These are phyloP conservation scores for Euura lappo DNA, from an alignment of 1,140 invertebrate genomes.

Conservation along the genomic window DNA sequence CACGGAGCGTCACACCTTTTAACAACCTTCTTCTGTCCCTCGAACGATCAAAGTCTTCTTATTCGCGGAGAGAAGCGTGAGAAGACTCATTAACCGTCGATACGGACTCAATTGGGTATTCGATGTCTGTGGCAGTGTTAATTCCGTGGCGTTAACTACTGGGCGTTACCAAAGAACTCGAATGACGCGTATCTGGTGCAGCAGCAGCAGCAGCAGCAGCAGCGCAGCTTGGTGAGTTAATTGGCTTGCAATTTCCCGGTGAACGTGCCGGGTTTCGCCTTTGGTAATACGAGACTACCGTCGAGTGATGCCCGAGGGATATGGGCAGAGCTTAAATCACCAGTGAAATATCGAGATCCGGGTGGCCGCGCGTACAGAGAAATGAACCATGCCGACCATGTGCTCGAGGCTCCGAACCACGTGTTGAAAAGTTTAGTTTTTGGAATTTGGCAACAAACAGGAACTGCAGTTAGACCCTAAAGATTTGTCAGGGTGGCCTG, in stretches of 20 bases:
- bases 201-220: no score
- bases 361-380: not conserved
- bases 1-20: no score
- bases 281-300: not conserved
- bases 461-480: not conserved
- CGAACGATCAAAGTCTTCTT: no score
- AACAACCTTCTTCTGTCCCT: no score
- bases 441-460: conserved; percentile 1
- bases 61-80: no score
- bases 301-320: not conserved
- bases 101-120: no score
- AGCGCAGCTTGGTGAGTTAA: not conserved
- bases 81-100: no score
- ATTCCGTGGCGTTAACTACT: conserved; percentile 1
- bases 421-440: not conserved
- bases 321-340: not conserved
- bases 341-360: conserved; percentile 2
- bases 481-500: not conserved
- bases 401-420: not conserved
- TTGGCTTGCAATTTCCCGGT: conserved; percentile 3
- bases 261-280: not conserved
- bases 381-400: not conserved
- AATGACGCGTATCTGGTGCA: not conserved
- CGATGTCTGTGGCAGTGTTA: not conserved
- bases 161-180: not conserved